These are phyloP conservation scores for Campopleginae sp. DNA, from an alignment of 2,888 invertebrate species.

Conservation along the genomic window DNA sequence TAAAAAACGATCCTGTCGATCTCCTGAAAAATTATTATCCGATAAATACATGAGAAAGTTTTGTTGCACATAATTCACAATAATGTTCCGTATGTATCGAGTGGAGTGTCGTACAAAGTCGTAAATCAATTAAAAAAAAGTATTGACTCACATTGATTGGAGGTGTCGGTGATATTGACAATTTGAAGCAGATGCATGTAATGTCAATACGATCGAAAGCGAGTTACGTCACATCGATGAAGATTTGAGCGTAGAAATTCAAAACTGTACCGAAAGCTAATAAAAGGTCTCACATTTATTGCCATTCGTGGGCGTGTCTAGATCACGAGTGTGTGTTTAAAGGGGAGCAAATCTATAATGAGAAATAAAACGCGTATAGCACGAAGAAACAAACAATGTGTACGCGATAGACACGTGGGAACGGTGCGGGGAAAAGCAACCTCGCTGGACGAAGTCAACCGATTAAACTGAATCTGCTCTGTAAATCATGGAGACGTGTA, in stretches of 20 bases:
- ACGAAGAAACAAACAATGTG: neutral
- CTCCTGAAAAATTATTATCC: neutral
- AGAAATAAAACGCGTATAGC: neutral
- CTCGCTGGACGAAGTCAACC: slow-evolving; percentile 32
- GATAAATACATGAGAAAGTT: neutral
- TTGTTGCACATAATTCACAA: neutral
- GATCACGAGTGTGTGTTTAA: neutral
- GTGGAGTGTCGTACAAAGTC: neutral
- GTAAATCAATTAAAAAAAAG: neutral
- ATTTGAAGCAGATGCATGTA: neutral
- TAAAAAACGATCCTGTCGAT: neutral
- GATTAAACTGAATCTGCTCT: slow-evolving; percentile 34
- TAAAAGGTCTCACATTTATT: neutral
- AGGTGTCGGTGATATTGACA: neutral
- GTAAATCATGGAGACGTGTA: slow-evolving; percentile 19
- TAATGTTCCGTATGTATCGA: neutral
- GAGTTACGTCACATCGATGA: slow-evolving; percentile 1
- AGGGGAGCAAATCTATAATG: neutral
- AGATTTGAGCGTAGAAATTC: neutral
- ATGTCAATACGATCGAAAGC: neutral
- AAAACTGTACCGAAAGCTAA: neutral
- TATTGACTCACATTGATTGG: neutral
- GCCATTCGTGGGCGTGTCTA: slow-evolving; percentile 6
- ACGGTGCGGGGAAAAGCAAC: slow-evolving; percentile 8
- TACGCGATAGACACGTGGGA: slow-evolving; percentile 11